A percentile compares a stretch with the other conserved stretches of the same genome.
These are phyloP conservation scores for Psephotus haematonotus DNA, from an alignment of 2,113 vertebrate genomes.

Conservation along the genomic window DNA sequence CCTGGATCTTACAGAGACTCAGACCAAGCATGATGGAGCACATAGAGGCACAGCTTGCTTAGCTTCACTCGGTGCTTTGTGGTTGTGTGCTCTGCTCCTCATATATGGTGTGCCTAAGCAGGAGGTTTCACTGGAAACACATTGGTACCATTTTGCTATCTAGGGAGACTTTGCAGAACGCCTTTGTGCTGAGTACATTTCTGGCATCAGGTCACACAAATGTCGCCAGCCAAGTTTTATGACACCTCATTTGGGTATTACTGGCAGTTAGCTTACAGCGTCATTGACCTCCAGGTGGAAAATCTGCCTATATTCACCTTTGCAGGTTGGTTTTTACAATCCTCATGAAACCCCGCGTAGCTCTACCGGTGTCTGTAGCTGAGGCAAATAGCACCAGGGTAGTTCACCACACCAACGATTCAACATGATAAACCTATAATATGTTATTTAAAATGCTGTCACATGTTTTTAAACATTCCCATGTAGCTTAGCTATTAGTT, in stretches of 20 bases:
- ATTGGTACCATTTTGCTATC: background rate
- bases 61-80: background rate
- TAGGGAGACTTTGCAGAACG: background rate
- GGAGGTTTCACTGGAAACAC: accelerated
- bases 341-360: background rate
- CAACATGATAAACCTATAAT: background rate
- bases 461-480: background rate
- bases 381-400: background rate
- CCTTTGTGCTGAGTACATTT: background rate
- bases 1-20: background rate
- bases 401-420: background rate
- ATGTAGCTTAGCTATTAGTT: background rate
- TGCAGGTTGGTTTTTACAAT: background rate
- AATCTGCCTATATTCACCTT: background rate
- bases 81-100: background rate
- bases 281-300: background rate
- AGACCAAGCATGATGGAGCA: accelerated
- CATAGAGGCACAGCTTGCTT: background rate
- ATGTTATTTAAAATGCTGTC: background rate
- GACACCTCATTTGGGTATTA: background rate
- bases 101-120: background rate
- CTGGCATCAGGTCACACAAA: background rate
- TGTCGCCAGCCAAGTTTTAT: background rate
- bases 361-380: background rate
- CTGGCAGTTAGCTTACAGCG: background rate